Evolutionary conservation across 2,113 vertebrate genomes (phyloP), one percentile per base, ranked within the genome.

Genomic region (Zosterops japonicus): DNA sequence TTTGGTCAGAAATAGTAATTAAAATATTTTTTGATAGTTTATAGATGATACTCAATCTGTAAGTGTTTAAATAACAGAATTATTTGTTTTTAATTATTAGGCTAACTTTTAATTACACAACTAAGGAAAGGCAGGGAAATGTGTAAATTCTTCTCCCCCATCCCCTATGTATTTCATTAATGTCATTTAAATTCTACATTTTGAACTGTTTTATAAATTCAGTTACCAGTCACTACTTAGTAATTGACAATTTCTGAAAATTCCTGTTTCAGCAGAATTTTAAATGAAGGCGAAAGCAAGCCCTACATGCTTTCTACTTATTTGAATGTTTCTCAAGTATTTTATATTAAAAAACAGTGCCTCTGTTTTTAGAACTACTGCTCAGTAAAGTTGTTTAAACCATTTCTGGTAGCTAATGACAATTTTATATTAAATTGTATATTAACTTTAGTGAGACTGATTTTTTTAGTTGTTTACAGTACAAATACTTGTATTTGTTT

Each of bases 281-380:
- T 98, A 97, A 97, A 98, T 97, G 97, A 98, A 98, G 96, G 93
- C 42, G 97, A 98, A 98, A 97, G 97, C 97, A 98, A 96, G 95
- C 94, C 96, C 96, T 98, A 97, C 87, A 91, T 98, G 98, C 98
- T 98, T 98, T 98, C 98, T 97, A 98, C 97, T 97, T 98, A 98
- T 98, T 98, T 98, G 99, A 99, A 99, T 99, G 99, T 99, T 99
- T 97, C 97, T 98, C 97, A 98, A 98, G 98, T 98, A 98, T 98
- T 98, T 98, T 98, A 99, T 98, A 98, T 98, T 98, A 96, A 98
- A 98, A 98, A 98, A 98, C 98, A 98, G 98, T 98, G 98, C 99
- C 98, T 98, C 98, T 98, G 98, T 98, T 98, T 98, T 98, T 99
- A 98, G 97, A 98, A 98, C 98, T 98, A 98, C 97, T 98, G 97